Evolutionary conservation across 2,113 vertebrate genomes (phyloP).

Genomic region (Barnardius zonarius): DNA sequence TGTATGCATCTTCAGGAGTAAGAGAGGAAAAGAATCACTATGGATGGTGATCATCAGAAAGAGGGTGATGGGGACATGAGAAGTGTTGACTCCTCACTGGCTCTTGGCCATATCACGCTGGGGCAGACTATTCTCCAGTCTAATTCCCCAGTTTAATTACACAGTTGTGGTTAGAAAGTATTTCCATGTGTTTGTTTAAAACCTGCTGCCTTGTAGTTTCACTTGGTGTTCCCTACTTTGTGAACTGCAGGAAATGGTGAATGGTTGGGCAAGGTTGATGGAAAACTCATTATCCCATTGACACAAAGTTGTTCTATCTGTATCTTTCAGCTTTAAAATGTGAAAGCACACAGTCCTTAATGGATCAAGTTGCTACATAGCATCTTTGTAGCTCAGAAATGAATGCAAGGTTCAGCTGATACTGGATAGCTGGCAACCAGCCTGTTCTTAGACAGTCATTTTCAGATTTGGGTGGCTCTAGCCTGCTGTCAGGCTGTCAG

Average conservation of each 20-base stretch:
- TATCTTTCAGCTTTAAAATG: not conserved
- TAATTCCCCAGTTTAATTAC: not conserved
- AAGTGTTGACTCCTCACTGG: not conserved
- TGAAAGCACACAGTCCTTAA: not conserved
- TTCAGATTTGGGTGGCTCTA: not conserved
- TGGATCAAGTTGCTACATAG: not conserved
- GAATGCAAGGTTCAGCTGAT: not conserved
- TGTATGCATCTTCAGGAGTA: not conserved
- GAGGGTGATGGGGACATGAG: fast-evolving
- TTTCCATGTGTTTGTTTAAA: not conserved
- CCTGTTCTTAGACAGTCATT: not conserved
- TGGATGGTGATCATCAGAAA: not conserved
- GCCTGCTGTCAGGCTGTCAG: not conserved
- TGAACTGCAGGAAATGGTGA: not conserved
- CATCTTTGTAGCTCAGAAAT: not conserved
- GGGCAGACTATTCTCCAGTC: not conserved
- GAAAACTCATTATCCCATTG: not conserved
- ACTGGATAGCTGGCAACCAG: not conserved
- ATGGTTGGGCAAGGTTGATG: not conserved
- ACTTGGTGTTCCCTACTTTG: not conserved
- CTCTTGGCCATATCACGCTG: not conserved
- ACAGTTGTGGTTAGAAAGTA: not conserved
- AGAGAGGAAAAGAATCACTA: not conserved
- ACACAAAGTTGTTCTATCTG: not conserved
- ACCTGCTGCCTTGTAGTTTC: not conserved